Conservation (phyloP, 1,140 invertebrate species). For the Delia radicum region DNA sequence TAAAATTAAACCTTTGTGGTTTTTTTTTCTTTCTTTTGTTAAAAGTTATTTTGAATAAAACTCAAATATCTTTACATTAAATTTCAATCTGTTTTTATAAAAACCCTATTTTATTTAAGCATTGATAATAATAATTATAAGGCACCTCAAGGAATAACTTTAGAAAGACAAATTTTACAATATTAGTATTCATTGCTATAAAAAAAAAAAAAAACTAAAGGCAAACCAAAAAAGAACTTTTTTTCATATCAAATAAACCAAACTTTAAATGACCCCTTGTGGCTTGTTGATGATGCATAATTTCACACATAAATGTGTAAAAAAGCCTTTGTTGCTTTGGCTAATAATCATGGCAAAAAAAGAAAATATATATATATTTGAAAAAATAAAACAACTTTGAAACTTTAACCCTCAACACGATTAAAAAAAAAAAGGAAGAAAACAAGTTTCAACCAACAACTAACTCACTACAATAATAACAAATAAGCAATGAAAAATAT, state of each 20-base stretch:
- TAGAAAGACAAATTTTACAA: conserved; percentile 9
- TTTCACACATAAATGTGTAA: conserved; percentile 22
- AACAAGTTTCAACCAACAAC: no score
- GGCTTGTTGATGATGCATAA: conserved; percentile 22
- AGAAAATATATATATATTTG: neutral
- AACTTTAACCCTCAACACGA: neutral
- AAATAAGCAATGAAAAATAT: neutral
- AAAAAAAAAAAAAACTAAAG: neutral
- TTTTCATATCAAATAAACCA: neutral
- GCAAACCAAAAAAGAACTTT: neutral
- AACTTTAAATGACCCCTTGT: conserved; percentile 22
- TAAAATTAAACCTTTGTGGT: no score
- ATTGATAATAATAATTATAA: neutral
- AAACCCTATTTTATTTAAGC: neutral
- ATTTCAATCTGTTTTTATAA: neutral
- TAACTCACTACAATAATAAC: conserved; percentile 19
- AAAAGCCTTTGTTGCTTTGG: conserved; percentile 1
- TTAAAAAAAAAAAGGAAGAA: neutral
- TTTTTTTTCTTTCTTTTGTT: neutral
- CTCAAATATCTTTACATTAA: neutral
- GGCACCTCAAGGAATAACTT: conserved; percentile 5
- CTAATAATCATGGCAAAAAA: conserved; percentile 6
- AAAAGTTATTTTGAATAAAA: neutral
- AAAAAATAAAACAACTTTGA: neutral
- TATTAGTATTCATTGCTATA: neutral